Evolutionary conservation across 2,113 vertebrate genomes (phyloP).

Genomic region (Melierax canorus): DNA sequence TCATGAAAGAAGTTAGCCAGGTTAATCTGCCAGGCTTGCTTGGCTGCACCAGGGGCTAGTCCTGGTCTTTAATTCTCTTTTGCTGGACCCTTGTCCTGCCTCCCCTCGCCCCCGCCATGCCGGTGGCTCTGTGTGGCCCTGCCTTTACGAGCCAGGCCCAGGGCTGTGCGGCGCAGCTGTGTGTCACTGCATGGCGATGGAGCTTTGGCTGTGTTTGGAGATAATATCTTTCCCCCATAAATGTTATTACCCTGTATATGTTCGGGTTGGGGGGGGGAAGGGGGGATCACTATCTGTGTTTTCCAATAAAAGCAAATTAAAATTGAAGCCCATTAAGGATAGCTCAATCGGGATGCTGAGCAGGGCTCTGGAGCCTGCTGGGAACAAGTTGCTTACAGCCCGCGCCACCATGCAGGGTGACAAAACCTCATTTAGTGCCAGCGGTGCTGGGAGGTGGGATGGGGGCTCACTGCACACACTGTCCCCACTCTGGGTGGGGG

Average conservation of each 20-base stretch:
- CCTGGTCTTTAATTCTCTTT: not conserved
- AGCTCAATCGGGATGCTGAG: conserved; percentile 69
- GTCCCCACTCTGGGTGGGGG: fast-evolving
- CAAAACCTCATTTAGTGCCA: not conserved
- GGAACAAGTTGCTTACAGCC: conserved; percentile 26
- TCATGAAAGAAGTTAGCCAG: fast-evolving
- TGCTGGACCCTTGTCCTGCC: not conserved
- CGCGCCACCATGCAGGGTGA: not conserved
- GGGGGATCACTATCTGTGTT: conserved; percentile 73
- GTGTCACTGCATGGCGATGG: not conserved
- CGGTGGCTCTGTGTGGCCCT: not conserved
- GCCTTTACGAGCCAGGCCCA: not conserved
- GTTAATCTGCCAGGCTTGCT: not conserved
- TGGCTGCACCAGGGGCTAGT: not conserved
- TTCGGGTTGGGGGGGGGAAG: not conserved
- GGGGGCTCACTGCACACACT: not conserved
- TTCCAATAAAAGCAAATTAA: conserved; percentile 80
- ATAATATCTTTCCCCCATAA: conserved; percentile 5
- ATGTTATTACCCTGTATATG: conserved; percentile 20
- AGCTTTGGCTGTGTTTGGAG: not conserved
- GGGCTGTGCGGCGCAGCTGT: not conserved
- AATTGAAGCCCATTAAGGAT: conserved; percentile 74
- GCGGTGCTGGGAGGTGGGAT: not conserved
- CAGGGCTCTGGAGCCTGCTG: conserved; percentile 62
- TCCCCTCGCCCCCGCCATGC: fast-evolving